Evolutionary conservation across 2,113 vertebrate genomes (phyloP).

Genomic region (Mustela nigripes): DNA sequence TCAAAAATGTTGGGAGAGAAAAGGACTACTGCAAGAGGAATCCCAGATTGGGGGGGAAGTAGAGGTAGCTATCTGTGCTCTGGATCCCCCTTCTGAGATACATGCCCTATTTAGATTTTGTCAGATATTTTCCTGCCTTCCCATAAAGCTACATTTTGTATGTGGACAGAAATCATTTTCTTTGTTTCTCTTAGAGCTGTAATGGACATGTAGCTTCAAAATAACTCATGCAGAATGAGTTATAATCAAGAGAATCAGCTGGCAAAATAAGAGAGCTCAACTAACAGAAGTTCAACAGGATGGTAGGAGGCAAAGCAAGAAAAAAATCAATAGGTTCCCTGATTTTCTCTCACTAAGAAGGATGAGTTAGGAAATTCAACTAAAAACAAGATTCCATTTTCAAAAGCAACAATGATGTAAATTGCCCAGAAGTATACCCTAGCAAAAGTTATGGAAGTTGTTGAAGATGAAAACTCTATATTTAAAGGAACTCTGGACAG

Average conservation of each 20-base stretch:
- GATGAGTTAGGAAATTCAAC: constrained; percentile 21
- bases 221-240: constrained; percentile 44
- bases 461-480: constrained; percentile 46
- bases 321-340: not conserved
- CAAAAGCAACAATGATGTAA: constrained; percentile 38
- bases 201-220: constrained; percentile 45
- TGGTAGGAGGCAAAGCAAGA: constrained; percentile 37
- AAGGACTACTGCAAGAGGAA: not conserved
- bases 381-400: constrained; percentile 47
- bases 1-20: not conserved
- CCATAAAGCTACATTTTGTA: constrained; percentile 36
- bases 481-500: constrained; percentile 58
- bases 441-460: not conserved
- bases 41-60: not conserved
- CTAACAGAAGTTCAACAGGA: not conserved
- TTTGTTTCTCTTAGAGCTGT: constrained; percentile 29
- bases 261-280: not conserved
- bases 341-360: not conserved
- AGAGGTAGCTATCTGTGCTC: not conserved
- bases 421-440: not conserved
- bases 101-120: not conserved
- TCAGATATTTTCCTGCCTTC: not conserved
- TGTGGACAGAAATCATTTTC: constrained; percentile 21
- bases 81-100: not conserved
- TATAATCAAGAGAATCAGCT: constrained; percentile 19